Percentiles rank a stretch among this genome's conserved stretches.
Evolutionary conservation across 2,888 invertebrate genomes (phyloP).

Genomic region (Drosophila parthenogenetica): DNA sequence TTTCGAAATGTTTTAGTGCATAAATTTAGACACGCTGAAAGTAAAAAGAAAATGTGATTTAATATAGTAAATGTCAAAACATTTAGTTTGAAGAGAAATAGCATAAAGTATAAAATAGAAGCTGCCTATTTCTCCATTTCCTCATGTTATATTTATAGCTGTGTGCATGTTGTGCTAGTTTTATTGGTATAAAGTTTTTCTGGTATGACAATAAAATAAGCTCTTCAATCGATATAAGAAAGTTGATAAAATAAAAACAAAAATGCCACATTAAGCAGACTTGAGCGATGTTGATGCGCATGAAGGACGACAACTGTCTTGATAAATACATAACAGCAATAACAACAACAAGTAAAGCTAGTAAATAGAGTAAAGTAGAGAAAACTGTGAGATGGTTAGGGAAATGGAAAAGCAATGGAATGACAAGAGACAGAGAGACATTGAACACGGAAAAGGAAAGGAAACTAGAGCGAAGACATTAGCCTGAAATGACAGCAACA

Average conservation of each 20-base stretch:
- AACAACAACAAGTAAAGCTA: neutral
- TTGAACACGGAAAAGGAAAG: constrained; percentile 77
- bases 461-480: constrained; percentile 79
- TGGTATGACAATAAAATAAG: constrained; percentile 16
- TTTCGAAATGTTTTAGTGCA: neutral
- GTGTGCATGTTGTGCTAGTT: neutral
- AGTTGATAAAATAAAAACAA: constrained; percentile 30
- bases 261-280: constrained; percentile 64
- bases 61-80: constrained; percentile 1
- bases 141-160: neutral
- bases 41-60: constrained; percentile 8
- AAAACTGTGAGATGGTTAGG: constrained; percentile 4
- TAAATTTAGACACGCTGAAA: constrained; percentile 40
- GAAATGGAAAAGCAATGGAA: constrained; percentile 31
- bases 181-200: neutral
- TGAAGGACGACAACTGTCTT: constrained; percentile 51
- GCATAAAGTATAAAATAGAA: neutral
- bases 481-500: constrained; percentile 77
- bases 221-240: constrained; percentile 23
- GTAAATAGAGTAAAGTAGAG: constrained; percentile 3
- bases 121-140: neutral
- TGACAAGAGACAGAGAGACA: constrained; percentile 66
- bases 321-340: constrained; percentile 38
- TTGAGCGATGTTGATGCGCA: constrained; percentile 53
- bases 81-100: neutral